A percentile compares a stretch with the other conserved stretches of the same genome.
phyloP scores from a whole-genome alignment of 2,888 invertebrate species.

The Byasa hedistus region DNA sequence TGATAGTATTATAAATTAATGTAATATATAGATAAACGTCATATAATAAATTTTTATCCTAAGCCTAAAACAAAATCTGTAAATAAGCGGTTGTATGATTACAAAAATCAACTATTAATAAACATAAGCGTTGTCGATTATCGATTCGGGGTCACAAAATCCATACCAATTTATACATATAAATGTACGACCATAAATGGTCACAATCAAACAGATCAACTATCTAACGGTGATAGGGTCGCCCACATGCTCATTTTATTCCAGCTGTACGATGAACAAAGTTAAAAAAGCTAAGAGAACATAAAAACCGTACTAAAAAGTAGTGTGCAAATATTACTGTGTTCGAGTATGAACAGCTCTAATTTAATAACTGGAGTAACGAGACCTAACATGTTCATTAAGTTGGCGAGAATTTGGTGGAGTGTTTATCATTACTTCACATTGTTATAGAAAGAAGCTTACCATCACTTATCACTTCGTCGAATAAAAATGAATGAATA shows the following conservation, averaged over 20 bases:
- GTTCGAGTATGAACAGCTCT: too few species aligned
- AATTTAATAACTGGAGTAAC: too few species aligned
- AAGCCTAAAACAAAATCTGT: background rate
- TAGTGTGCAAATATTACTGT: background rate
- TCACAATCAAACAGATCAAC: conserved; percentile 6
- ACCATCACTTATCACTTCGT: too few species aligned
- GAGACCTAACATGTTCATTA: too few species aligned
- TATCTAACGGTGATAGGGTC: background rate
- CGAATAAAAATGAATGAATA: too few species aligned
- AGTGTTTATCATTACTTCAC: too few species aligned
- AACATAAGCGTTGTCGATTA: conserved; percentile 5
- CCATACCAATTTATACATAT: conserved; percentile 7
- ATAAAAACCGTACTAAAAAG: too few species aligned
- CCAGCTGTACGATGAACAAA: background rate
- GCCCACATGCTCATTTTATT: background rate
- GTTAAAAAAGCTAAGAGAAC: conserved; percentile 5
- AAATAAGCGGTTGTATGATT: background rate
- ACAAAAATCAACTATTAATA: conserved; percentile 4
- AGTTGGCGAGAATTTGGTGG: too few species aligned
- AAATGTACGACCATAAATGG: conserved; percentile 13
- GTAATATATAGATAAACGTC: too few species aligned
- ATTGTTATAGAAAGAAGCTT: too few species aligned
- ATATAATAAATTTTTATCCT: too few species aligned
- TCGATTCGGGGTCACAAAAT: conserved; percentile 9
- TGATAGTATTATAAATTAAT: too few species aligned